Evolutionary conservation across 2,797 vertebrate genomes (phyloP), one percentile per base, ranked within the genome.

Genomic region (Lacerta viridis): DNA sequence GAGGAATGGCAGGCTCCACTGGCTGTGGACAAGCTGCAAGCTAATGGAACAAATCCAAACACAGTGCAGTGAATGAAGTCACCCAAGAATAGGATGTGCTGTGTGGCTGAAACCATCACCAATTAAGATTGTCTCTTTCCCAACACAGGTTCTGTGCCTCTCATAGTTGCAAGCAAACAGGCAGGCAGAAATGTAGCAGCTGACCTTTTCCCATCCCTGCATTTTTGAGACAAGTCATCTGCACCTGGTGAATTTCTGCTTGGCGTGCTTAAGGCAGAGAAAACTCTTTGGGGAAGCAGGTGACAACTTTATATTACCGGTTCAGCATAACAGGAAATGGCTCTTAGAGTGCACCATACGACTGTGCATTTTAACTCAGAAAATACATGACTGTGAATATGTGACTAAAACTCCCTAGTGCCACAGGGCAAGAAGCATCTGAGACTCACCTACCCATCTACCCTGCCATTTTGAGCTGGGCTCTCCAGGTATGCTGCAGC

Each of bases 11-110:
- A 90, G 90, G 75, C 71, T 43, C n/a, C 50, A 69, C 84, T 85
- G 72, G 36, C 61, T 91, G 68, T 84, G 78, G 84, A 92, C 69
- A 90, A 91, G 15, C 46, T 88, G 23, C 86, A 43, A 55, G 61
- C 3, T 78, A 50, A 87, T 79, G 25, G 80, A 84, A 75, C 0
- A 1, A 85, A 2, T 77, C 72, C 74, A 84, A 69, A 39, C 11
- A 25, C 10, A 43, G 55, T 13, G 8, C 13, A 69, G 36, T 43
- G 55, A 89, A 83, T 13, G n/a, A 17, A 77, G 1, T 18, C 10
- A 75, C 55, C n/a, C 36, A 89, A 85, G 20, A 64, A 85, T 74
- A 43, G 36, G 75, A 84, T 78, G 27, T 33, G 27, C 46, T 50
- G 36, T 3, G 29, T 84, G 23, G 36, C 27, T 76, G 27, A n/a